Base-by-base conservation (phyloP, 2,888 invertebrate genomes). In the Leptarthrus brevirostris region DNA sequence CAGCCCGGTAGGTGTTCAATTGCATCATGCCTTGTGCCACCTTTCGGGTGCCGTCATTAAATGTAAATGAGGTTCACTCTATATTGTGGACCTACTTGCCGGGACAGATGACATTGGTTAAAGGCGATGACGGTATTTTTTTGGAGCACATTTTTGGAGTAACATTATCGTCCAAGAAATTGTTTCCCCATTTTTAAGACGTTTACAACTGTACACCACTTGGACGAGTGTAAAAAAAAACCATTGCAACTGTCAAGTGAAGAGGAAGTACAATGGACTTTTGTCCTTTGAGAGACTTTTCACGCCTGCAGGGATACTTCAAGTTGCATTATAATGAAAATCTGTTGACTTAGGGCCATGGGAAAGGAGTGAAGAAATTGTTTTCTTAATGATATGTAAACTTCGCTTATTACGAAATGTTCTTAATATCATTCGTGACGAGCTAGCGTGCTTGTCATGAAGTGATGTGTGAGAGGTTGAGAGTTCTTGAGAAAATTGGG, bases 1-100 rank as follows among this genome's bases (percentile, higher is more conserved):
- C n/a, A n/a, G n/a, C 18, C 16, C n/a, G 14, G 16, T 18, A 58
- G 58, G 58, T 58, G 58, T 58, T 58, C 36, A 58, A 36, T 58
- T 12, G 20, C 36, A 34, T 18, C 20, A 12, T 18, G 16, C 18
- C 6, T 22, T 53, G 8, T 10, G 22, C 58, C 18, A 14, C 18
- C 36, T 26, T 20, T 20, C 12, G 12, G 34, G 16, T n/a, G 14
- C 18, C 8, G 16, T 40, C 40, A 40, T 40, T 12, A 40, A 40
- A 40, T 40, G 40, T 12, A 40, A 40, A 40, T 40, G 8, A 12
- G 40, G 40, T 3, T 12, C 8, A 12, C 40, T 6, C 30, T 0
- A 2, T 3, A 40, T 12, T 12, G 40, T n/a, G 40, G 1, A 40
- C 40, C 40, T 12, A 12, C 12, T n/a, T 3, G 3, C n/a, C 0